Base-by-base conservation (phyloP, 2,888 invertebrate species). In the Diloba caeruleocephala region DNA sequence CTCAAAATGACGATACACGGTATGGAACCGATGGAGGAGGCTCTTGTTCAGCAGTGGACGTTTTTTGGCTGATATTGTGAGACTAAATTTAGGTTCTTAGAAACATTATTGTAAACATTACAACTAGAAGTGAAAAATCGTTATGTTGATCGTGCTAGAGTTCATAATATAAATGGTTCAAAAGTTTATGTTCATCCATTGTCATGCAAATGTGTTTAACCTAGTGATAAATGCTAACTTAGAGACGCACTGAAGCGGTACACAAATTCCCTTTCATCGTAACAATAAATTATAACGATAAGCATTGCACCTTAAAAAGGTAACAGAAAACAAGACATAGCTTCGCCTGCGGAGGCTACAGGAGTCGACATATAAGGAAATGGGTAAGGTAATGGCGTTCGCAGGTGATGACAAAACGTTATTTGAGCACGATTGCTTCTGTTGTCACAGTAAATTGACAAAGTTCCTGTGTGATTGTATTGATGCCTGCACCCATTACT, bases 401-500 rank as follows among this genome's bases (percentile, higher is more conserved):
- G 19, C 15, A 45, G 44, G 43, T 23, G 44, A 45, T 38, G 14
- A 26, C 36, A 44, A 13, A 38, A 54, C 19, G 19, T 36, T 34
- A 21, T 50, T 50, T 50, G 23, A 17, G 17, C 13, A 12, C 15
- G 13, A 17, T 13, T 28, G 21, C 9, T 19, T 23, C 12, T 45
- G 41, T 58, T 58, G 39, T 45, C 52, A 26, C 32, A 58, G 31
- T 33, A 33, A 58, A 58, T 61, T 61, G 59, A 31, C 31, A 38
- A 42, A 33, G 51, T 57, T 64, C 51, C 65, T 58, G 15, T 36
- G 5, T 43, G 28, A 41, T 28, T 61, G 14, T 26, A 19, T 45
- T 26, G 26, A 23, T 9, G 13, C 38, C n/a, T 14, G 2, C 31
- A 28, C 3, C 59, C 41, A 8, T 61, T 58, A 61, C 65, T 44